Evolutionary conservation across 2,888 invertebrate species (phyloP), one percentile per base, ranked within the genome.

Genomic region (Spodoptera littoralis): DNA sequence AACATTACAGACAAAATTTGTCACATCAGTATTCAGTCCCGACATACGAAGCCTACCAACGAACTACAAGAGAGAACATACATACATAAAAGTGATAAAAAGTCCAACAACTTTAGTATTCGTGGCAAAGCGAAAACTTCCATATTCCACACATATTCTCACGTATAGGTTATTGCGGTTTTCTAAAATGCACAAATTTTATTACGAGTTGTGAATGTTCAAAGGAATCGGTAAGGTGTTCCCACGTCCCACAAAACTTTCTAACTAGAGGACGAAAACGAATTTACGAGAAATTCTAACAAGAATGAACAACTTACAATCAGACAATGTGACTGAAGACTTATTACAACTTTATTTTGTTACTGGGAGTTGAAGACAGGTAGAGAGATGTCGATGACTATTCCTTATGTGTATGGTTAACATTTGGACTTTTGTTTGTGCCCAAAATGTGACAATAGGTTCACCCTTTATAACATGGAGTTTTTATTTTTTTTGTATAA

Each of bases 161-260:
- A 45, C 52, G 47, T 66, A 75, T 58, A 46, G 49, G 50, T 56
- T 65, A 71, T 70, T 61, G 68, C 63, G 76, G 68, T 75, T 69
- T 73, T 65, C 54, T 60, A 65, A 68, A 70, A 77, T 78, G 67
- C 66, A 66, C 61, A 75, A 78, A 68, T 68, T 68, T 78, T 77
- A 66, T 71, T 69, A 63, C 63, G 68, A 75, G 76, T 71, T 78
- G 66, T 62, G 76, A 75, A 71, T 78, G 60, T 57, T 66, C 65
- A 78, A 75, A 75, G 60, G 62, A 77, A 64, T 68, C 68, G 47
- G 45, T 52, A 57, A 77, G 64, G 60, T 70, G 67, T 65, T 68
- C 45, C 48, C 45, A 52, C 59, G 62, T 73, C 52, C 58, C 69
- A 27, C 46, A 18, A 36, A 75, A 77, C 54, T 76, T 77, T 63